Conservation (phyloP, 2,797 vertebrate genomes). For the Falco novaeseelandiae region DNA sequence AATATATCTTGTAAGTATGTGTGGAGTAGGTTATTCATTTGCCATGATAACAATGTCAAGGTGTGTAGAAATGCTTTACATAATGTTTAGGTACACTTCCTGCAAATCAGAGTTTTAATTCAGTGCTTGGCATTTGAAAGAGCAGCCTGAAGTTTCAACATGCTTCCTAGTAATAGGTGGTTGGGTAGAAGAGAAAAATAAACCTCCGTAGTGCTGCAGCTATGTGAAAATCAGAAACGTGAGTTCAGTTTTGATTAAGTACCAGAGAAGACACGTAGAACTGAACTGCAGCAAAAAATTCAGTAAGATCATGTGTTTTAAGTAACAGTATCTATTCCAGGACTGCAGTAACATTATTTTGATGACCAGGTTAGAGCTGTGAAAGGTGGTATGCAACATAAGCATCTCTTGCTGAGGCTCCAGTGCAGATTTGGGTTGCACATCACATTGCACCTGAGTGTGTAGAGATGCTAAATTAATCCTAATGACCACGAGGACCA, state of each 20-base stretch:
- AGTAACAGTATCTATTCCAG: not conserved
- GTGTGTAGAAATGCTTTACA: not conserved
- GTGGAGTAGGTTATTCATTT: not conserved
- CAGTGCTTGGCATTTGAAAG: not conserved
- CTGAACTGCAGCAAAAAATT: not conserved
- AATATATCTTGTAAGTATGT: not conserved
- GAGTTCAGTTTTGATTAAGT: not conserved
- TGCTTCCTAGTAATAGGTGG: not conserved
- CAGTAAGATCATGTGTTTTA: not conserved
- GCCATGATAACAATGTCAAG: not conserved
- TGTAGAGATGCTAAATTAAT: not conserved
- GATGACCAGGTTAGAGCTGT: not conserved
- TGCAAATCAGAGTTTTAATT: not conserved
- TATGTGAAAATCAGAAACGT: not conserved
- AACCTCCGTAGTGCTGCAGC: not conserved
- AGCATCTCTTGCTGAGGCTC: not conserved
- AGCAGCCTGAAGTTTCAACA: not conserved
- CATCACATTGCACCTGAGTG: not conserved
- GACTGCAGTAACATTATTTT: not conserved
- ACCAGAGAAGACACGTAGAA: not conserved
- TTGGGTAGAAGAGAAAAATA: not conserved
- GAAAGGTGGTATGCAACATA: not conserved
- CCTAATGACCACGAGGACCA: not conserved
- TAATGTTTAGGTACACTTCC: not conserved
- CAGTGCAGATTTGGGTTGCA: not conserved